Base-by-base conservation (phyloP, 2,888 invertebrate species). In the Autographa pulchrina region DNA sequence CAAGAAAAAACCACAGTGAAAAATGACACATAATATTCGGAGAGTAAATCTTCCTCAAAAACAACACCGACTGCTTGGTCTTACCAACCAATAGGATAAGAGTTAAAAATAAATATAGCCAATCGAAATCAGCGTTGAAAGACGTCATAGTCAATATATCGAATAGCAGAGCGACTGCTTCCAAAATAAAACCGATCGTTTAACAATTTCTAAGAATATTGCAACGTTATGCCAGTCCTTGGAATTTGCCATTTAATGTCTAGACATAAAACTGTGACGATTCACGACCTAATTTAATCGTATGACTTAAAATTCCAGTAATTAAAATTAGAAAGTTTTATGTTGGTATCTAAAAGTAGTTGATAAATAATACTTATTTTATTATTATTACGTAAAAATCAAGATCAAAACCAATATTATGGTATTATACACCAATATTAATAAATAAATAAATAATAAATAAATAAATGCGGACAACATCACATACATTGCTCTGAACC, bases 171-270 rank as follows among this genome's bases (percentile, higher is more conserved):
- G 16, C 20, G 5, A 16, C 31, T 48, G 25, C 43, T 48, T 52
- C 25, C 43, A 35, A 58, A 59, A 59, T 70, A 32, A 59, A 60
- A 68, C 52, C 31, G 66, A 31, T 20, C 18, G 54, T 18, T 62
- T 31, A 56, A 35, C 58, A 62, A 18, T 60, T 66, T 60, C 59
- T 48, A 66, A 66, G 65, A 61, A 66, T 60, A 52, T 52, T 35
- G 48, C 20, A 18, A 56, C 48, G 62, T 43, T 43, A 62, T 62
- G 38, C 38, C 20, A 14, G 62, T 62, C 48, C 43, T 25, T 62
- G 62, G 62, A 48, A 62, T 43, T 62, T 43, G 61, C 48, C 31
- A 48, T 62, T 43, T 25, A 62, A 62, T 31, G 48, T 62, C 16
- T 48, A 58, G 58, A 6, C 48, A 38, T 62, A 48, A 62, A 62